Evolutionary conservation across 2,113 vertebrate species (phyloP).

Genomic region (Paedocypris sp.): DNA sequence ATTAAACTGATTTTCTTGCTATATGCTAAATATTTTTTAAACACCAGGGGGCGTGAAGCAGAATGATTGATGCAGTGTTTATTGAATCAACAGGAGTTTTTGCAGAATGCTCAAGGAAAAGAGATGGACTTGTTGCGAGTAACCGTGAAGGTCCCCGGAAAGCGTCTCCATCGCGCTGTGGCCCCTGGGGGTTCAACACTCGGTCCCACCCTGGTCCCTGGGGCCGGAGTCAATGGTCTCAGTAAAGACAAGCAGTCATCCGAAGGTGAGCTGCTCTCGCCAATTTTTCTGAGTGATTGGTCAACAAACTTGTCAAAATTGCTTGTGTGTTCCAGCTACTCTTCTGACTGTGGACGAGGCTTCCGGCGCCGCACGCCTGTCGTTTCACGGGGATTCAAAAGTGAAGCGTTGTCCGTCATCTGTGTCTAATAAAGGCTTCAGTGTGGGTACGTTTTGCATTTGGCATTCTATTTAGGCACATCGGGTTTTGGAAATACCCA

Average conservation of each 20-base stretch:
- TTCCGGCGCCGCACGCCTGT: constrained; percentile 44
- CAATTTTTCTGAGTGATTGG: background rate
- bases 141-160: constrained; percentile 92
- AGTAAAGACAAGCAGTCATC: constrained; percentile 64
- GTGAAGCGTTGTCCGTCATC: constrained; percentile 71
- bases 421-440: constrained; percentile 61
- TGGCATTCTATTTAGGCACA: too few relatives aligned
- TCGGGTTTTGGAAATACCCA: too few relatives aligned
- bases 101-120: constrained; percentile 83
- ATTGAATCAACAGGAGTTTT: constrained; percentile 83
- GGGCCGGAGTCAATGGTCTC: constrained; percentile 72
- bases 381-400: constrained; percentile 59
- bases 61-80: too few relatives aligned
- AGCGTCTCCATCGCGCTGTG: constrained; percentile 81
- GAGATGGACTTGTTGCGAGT: constrained; percentile 88
- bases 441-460: constrained; percentile 66
- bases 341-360: constrained; percentile 71
- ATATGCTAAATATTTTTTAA: too few relatives aligned
- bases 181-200: constrained; percentile 68
- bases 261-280: constrained; percentile 35
- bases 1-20: too few relatives aligned
- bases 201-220: constrained; percentile 51
- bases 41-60: too few relatives aligned
- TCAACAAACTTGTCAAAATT: background rate
- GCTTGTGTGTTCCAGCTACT: constrained; percentile 41